These are phyloP conservation scores for Okamejei kenojei DNA, from an alignment of 2,797 vertebrate genomes.

Conservation along the genomic window DNA sequence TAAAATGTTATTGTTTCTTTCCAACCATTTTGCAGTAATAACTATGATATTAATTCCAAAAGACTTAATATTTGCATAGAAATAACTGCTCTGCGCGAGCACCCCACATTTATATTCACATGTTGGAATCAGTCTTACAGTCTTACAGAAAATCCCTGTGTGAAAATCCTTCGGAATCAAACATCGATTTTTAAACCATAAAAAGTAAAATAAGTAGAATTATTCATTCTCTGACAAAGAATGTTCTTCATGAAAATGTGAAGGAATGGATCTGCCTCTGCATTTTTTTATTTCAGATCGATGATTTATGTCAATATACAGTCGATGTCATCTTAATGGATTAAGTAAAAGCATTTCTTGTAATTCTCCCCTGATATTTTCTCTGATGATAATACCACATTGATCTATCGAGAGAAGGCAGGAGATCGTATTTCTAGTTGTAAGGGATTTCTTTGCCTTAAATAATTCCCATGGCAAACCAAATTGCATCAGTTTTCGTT, in stretches of 20 bases:
- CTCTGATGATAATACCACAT: neutral
- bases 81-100: neutral
- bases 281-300: neutral
- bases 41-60: neutral
- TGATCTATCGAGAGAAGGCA: neutral
- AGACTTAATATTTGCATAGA: neutral
- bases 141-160: neutral
- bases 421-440: neutral
- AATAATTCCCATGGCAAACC: neutral
- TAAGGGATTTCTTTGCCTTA: neutral
- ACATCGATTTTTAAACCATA: neutral
- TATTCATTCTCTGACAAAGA: neutral
- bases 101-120: neutral
- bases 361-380: neutral
- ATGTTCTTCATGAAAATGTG: neutral
- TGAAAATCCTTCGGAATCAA: constrained; percentile 5
- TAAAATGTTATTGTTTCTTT: neutral
- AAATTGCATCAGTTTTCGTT: too few relatives aligned
- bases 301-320: neutral
- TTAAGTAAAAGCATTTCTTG: neutral
- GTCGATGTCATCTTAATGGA: neutral
- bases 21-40: neutral
- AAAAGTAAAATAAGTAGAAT: neutral
- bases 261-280: neutral
- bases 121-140: neutral